Base-by-base conservation (phyloP, 2,888 invertebrate genomes). In the Agrotis segetum region DNA sequence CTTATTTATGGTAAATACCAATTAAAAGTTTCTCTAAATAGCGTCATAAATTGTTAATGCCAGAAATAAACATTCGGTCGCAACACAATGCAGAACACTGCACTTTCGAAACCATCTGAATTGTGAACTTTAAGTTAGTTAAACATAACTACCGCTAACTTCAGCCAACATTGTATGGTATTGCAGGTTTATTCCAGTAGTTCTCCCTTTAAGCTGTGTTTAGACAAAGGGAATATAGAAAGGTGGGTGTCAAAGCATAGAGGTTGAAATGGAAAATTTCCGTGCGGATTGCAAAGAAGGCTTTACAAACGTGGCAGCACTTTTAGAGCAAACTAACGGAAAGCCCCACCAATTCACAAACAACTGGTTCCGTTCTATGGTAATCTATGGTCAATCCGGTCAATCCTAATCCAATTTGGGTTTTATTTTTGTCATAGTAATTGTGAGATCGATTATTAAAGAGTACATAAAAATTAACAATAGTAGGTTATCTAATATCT, bases 111-210 rank as follows among this genome's bases (percentile, higher is more conserved):
- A 40, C 52, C 63, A 64, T 50, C 61, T 46, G 47, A 56, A 67
- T 56, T 65, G 61, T 59, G 58, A 77, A 63, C 59, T 71, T 68
- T 67, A 68, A 63, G 34, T 68, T 56, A 69, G 71, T 71, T 71
- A 14, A 34, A 9, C 29, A 7, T 62, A 77, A 80, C 80, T 64
- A 56, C 66, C 49, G 63, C 60, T 11, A 60, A 70, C 62, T 67
- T 66, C 13, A 49, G 50, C 62, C 40, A 40, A 67, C 71, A 72
- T 65, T 76, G 61, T 58, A 65, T 72, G 65, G 67, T 59, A 69
- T 52, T 55, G 49, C 61, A 65, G 61, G 59, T 68, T 79, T 69
- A 64, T 67, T 71, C 61, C 19, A 58, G 61, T 52, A 67, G 74
- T 71, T 61, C 56, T 71, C 44, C 14, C 24, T 69, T 58, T 40